Evolutionary conservation across 2,113 vertebrate species (phyloP).

Genomic region (Semnornis frantzii): DNA sequence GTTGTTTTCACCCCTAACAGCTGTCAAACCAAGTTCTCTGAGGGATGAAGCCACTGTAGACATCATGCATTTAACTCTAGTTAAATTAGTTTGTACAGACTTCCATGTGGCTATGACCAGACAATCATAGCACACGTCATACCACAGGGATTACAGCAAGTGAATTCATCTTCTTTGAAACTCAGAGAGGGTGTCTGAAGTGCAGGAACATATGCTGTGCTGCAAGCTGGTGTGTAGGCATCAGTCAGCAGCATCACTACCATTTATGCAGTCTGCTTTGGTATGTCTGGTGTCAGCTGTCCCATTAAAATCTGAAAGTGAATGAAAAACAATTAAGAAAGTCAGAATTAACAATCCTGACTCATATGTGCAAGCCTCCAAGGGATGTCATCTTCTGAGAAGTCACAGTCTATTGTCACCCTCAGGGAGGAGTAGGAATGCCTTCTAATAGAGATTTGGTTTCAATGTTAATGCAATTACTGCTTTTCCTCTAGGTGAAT

Average conservation of each 20-base stretch:
- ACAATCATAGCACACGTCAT: neutral
- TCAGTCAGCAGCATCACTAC: neutral
- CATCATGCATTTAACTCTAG: neutral
- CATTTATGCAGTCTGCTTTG: rapidly evolving
- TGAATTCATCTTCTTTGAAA: neutral
- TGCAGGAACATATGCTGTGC: neutral
- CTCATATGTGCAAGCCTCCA: neutral
- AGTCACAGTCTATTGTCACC: neutral
- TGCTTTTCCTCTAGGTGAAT: neutral
- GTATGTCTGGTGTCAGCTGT: neutral
- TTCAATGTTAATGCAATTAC: constrained; percentile 27
- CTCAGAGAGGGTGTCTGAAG: neutral
- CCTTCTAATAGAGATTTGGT: neutral
- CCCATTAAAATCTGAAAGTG: neutral
- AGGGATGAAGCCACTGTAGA: neutral
- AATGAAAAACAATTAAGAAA: neutral
- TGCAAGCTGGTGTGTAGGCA: neutral
- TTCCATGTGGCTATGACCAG: neutral
- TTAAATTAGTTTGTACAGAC: neutral
- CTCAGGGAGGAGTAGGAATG: neutral
- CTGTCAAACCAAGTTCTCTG: neutral
- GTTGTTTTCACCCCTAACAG: neutral
- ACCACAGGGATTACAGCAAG: neutral
- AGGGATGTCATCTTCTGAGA: neutral
- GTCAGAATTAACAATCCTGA: neutral